Conservation (phyloP, 2,888 invertebrate species). For the Callyntrura sp. region DNA sequence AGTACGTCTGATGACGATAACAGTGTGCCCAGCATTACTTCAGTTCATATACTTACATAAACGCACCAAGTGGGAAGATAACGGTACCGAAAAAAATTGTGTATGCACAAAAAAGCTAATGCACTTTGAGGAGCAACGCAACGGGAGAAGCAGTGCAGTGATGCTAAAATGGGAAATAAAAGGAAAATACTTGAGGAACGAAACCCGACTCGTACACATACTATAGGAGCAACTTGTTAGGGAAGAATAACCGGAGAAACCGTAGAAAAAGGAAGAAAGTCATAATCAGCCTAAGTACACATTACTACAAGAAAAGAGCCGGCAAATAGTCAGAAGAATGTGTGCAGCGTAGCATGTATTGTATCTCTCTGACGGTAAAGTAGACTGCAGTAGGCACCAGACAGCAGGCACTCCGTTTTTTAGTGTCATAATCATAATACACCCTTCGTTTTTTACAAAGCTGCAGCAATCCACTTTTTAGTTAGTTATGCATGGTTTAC, state of each 20-base stretch:
- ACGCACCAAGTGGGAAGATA: constrained; percentile 9
- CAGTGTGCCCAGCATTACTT: neutral
- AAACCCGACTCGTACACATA: neutral
- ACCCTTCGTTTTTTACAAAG: constrained; percentile 40
- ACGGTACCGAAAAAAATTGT: constrained; percentile 45
- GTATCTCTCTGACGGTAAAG: neutral
- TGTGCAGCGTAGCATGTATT: constrained; percentile 1
- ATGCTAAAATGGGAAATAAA: constrained; percentile 17
- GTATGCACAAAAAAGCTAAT: constrained; percentile 57
- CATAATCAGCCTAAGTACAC: constrained; percentile 68
- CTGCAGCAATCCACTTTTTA: constrained; percentile 11
- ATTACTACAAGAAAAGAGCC: constrained; percentile 53
- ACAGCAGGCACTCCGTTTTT: neutral
- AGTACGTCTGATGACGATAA: neutral
- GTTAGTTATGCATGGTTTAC: constrained; percentile 71
- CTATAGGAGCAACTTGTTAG: constrained; percentile 35
- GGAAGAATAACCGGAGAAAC: neutral
- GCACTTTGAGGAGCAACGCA: constrained; percentile 14
- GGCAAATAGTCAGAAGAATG: too few relatives aligned
- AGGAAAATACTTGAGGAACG: neutral
- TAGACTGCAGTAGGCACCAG: constrained; percentile 14
- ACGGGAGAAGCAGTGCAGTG: neutral
- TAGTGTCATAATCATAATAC: constrained; percentile 70
- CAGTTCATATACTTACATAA: neutral
- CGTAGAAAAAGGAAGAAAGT: constrained; percentile 52